Evolutionary conservation across 2,888 invertebrate species (phyloP).

Genomic region (Lordiphosa andalusiaca): DNA sequence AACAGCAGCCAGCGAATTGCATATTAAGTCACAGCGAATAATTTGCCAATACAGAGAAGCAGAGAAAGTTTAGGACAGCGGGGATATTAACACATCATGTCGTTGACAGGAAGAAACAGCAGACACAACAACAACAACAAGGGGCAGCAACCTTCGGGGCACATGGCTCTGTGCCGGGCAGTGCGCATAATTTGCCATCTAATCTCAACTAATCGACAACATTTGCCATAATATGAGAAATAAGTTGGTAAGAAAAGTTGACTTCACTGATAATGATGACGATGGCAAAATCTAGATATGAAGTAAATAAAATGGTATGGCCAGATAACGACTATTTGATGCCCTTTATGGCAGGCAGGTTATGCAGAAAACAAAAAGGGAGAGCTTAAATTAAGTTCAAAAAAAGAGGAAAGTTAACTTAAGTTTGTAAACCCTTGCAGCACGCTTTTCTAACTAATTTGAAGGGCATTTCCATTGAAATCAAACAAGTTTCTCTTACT

Average conservation of each 20-base stretch:
- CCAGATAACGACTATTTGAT: constrained; percentile 4
- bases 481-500: too few relatives aligned
- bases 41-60: constrained; percentile 56
- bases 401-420: too few relatives aligned
- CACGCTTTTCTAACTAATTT: too few relatives aligned
- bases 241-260: constrained; percentile 65
- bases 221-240: constrained; percentile 73
- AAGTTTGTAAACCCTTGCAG: too few relatives aligned
- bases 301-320: constrained; percentile 6
- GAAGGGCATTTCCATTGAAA: too few relatives aligned
- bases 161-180: constrained; percentile 14
- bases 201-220: constrained; percentile 72
- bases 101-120: constrained; percentile 54
- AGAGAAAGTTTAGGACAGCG: constrained; percentile 6
- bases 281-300: constrained; percentile 46
- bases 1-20: constrained; percentile 47
- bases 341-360: constrained; percentile 6
- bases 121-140: constrained; percentile 17
- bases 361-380: too few relatives aligned
- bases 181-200: constrained; percentile 69
- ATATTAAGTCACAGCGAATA: constrained; percentile 66
- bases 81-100: constrained; percentile 70
- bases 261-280: constrained; percentile 67
- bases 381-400: too few relatives aligned
- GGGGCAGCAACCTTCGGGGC: constrained; percentile 10